phyloP scores from a whole-genome alignment of 2,888 invertebrate genomes.

The Ophraella communa region DNA sequence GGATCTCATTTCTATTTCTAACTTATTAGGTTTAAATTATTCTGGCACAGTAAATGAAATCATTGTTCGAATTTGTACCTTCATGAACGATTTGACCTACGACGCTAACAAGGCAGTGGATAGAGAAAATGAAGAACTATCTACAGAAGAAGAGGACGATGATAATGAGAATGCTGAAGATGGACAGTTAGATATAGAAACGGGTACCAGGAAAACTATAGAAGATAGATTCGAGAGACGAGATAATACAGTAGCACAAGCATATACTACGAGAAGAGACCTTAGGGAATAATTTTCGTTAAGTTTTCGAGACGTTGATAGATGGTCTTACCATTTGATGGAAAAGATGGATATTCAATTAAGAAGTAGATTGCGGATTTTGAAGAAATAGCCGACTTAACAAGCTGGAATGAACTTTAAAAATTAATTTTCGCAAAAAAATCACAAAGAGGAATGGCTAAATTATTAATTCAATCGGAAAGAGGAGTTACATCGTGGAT shows the following conservation, averaged over 20 bases:
- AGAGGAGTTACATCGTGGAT: conserved; percentile 40
- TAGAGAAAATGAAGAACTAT: not conserved
- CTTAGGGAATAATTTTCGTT: conserved; percentile 28
- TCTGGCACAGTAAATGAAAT: not conserved
- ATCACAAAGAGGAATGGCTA: conserved; percentile 44
- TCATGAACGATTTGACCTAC: not conserved
- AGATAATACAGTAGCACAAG: too few species aligned
- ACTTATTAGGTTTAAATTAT: not conserved
- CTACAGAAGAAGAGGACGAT: not conserved
- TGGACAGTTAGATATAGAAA: not conserved
- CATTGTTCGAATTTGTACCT: not conserved
- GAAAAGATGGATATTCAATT: conserved; percentile 41
- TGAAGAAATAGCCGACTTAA: conserved; percentile 44
- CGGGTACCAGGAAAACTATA: not conserved
- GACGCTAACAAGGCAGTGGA: not conserved
- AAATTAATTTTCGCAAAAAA: conserved; percentile 47
- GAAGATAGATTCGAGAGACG: too few species aligned
- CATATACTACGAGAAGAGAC: not conserved
- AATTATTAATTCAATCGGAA: conserved; percentile 43
- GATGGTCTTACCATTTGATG: conserved; percentile 42
- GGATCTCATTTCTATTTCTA: not conserved
- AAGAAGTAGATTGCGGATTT: conserved; percentile 45
- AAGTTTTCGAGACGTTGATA: conserved; percentile 45
- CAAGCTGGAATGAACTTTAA: conserved; percentile 46
- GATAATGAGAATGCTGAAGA: not conserved